Evolutionary conservation across 1,140 invertebrate genomes (phyloP).

Genomic region (Trichoplusia ni): DNA sequence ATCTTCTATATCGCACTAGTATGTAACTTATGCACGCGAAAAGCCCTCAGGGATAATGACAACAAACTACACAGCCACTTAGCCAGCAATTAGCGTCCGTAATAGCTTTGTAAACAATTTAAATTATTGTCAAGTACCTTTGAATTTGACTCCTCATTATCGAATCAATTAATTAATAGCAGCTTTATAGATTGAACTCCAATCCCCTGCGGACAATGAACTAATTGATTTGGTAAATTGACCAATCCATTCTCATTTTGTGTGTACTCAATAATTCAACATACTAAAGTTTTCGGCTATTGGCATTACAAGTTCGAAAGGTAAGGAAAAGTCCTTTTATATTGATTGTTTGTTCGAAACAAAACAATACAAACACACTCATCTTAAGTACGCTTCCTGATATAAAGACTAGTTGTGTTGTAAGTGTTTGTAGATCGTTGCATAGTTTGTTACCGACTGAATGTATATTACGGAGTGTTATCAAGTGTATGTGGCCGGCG

Average conservation of each 20-base stretch:
- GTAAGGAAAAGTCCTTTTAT: conserved; percentile 16
- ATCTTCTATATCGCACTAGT: neutral
- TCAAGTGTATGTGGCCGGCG: no score
- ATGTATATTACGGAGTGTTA: no score
- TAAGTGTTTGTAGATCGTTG: no score
- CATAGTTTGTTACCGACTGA: no score
- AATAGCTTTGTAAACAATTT: conserved; percentile 13
- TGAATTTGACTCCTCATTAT: neutral
- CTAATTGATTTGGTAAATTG: conserved; percentile 35
- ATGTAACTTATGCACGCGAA: neutral
- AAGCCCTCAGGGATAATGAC: conserved; percentile 4
- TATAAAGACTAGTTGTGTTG: no score
- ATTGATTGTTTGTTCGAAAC: neutral
- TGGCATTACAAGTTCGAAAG: conserved; percentile 7
- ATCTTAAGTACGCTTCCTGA: no score
- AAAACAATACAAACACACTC: neutral
- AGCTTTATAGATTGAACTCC: conserved; percentile 27
- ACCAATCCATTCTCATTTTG: conserved; percentile 2
- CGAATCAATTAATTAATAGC: conserved; percentile 24
- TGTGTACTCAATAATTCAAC: conserved; percentile 25
- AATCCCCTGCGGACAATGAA: conserved; percentile 10
- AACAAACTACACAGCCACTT: conserved; percentile 8
- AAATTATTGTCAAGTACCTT: neutral
- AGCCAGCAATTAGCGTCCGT: conserved; percentile 4
- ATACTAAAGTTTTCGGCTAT: conserved; percentile 4